phyloP scores from a whole-genome alignment of 2,888 invertebrate genomes.

The Ormyrus nitidulus region DNA sequence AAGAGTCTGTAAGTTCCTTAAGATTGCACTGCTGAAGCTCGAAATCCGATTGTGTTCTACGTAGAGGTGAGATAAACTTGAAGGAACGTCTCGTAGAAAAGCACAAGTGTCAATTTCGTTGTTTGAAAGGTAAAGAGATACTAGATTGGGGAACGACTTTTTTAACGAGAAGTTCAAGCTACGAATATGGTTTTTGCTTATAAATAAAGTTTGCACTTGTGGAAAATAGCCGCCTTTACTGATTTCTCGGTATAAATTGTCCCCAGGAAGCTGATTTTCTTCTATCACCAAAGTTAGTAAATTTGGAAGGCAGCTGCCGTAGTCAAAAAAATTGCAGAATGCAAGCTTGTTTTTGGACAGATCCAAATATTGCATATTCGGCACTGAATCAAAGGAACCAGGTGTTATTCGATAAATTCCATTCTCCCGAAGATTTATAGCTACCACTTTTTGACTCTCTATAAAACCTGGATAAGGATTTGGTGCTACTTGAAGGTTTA shows the following conservation, averaged over 20 bases:
- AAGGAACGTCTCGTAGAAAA: constrained; percentile 60
- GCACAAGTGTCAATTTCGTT: constrained; percentile 62
- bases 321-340: constrained; percentile 63
- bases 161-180: constrained; percentile 59
- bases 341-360: constrained; percentile 64
- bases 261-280: constrained; percentile 61
- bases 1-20: constrained; percentile 59
- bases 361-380: constrained; percentile 63
- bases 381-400: constrained; percentile 60
- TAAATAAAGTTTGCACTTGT: constrained; percentile 61
- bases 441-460: constrained; percentile 60
- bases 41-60: constrained; percentile 62
- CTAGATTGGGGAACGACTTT: constrained; percentile 62
- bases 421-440: constrained; percentile 62
- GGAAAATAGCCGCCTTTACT: constrained; percentile 60
- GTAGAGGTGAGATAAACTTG: constrained; percentile 61
- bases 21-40: constrained; percentile 56
- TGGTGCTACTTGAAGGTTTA: constrained; percentile 53
- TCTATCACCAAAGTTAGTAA: constrained; percentile 62
- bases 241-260: constrained; percentile 51
- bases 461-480: constrained; percentile 58
- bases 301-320: constrained; percentile 59
- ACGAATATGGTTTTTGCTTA: constrained; percentile 62
- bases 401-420: constrained; percentile 59
- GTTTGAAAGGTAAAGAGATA: constrained; percentile 64